Evolutionary conservation across 2,113 vertebrate species (phyloP).

Genomic region (Notothenia coriiceps): DNA sequence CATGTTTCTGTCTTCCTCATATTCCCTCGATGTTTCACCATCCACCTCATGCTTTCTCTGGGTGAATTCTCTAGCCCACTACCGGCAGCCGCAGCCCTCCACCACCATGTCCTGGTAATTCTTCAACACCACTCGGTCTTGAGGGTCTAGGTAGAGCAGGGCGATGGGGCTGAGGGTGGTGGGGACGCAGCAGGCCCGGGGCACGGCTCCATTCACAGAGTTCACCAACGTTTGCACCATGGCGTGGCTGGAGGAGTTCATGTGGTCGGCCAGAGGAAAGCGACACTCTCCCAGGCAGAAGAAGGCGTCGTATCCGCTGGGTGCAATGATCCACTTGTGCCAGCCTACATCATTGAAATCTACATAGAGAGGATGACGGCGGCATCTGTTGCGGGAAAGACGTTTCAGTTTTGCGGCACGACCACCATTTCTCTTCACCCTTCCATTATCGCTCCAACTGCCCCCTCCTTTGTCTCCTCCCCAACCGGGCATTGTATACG

Average conservation of each 20-base stretch:
- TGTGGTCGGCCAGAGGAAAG: constrained; percentile 88
- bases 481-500: constrained; percentile 50
- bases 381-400: constrained; percentile 82
- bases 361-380: constrained; percentile 86
- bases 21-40: constrained; percentile 10
- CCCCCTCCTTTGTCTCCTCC: constrained; percentile 47
- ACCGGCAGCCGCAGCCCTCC: constrained; percentile 88
- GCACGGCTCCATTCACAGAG: constrained; percentile 86
- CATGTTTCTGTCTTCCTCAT: constrained; percentile 14
- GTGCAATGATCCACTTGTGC: constrained; percentile 89
- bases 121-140: constrained; percentile 88
- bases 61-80: constrained; percentile 39
- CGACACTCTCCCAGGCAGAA: constrained; percentile 89
- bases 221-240: constrained; percentile 89
- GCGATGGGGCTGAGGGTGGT: constrained; percentile 88
- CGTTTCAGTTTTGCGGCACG: constrained; percentile 83
- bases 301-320: constrained; percentile 88
- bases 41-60: constrained; percentile 5
- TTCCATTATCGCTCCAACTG: constrained; percentile 70
- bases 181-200: constrained; percentile 86
- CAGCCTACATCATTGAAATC: constrained; percentile 89
- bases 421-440: constrained; percentile 82
- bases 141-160: constrained; percentile 86
- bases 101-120: constrained; percentile 91
- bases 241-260: constrained; percentile 89